Evolutionary conservation across 2,113 vertebrate species (phyloP).

Genomic region (Meles meles): DNA sequence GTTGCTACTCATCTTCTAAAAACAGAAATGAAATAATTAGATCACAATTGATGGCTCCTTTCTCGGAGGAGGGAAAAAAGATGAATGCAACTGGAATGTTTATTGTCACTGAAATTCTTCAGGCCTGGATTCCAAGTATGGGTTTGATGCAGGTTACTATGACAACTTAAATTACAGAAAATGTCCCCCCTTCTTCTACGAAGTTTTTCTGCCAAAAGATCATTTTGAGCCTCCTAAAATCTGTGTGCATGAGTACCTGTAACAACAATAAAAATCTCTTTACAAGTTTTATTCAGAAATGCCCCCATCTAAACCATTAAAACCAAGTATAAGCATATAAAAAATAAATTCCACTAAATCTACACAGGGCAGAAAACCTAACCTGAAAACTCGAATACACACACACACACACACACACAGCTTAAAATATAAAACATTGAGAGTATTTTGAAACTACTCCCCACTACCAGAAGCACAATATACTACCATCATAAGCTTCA

Average conservation of each 20-base stretch:
- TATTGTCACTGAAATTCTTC: constrained; percentile 62
- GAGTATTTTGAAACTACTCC: neutral
- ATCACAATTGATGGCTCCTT: constrained; percentile 40
- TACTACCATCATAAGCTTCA: neutral
- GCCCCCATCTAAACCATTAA: neutral
- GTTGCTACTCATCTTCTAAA: constrained; percentile 27
- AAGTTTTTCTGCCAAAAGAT: neutral
- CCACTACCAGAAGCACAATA: neutral
- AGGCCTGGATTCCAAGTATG: constrained; percentile 47
- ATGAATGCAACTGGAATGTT: constrained; percentile 61
- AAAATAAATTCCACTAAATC: constrained; percentile 19
- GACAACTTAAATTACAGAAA: constrained; percentile 79
- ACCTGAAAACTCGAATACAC: neutral
- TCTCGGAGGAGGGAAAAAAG: neutral
- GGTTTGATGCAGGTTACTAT: constrained; percentile 76
- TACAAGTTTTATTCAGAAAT: constrained; percentile 33
- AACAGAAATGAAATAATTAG: constrained; percentile 52
- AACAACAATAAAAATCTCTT: neutral
- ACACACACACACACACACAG: neutral
- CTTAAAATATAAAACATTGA: neutral
- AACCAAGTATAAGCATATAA: constrained; percentile 23
- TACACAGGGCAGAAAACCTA: neutral
- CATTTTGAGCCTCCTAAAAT: neutral
- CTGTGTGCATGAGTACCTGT: neutral
- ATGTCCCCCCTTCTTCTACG: constrained; percentile 67